Conservation (phyloP, 2,888 invertebrate genomes). For the Heliconius erato region DNA sequence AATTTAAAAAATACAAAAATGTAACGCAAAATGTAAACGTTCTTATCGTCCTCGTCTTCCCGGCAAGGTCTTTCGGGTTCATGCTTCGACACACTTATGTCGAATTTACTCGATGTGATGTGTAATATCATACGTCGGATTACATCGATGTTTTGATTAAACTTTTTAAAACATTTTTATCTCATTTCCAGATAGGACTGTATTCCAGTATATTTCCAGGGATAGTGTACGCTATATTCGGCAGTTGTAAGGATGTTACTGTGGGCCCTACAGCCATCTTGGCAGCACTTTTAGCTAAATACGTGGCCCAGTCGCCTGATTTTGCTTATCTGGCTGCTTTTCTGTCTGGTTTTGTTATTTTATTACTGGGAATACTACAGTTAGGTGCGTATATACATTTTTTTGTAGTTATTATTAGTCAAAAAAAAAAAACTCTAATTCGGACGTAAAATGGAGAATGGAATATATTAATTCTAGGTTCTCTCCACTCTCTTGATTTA, state of each 20-base stretch:
- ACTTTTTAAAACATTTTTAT: background rate
- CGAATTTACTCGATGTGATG: too few relatives aligned
- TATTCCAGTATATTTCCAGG: conserved; percentile 98
- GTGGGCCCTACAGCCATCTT: conserved; percentile 96
- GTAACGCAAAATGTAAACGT: too few relatives aligned
- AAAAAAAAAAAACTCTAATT: background rate
- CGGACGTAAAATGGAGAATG: background rate
- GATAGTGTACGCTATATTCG: conserved; percentile 94
- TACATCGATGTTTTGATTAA: too few relatives aligned
- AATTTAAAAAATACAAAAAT: too few relatives aligned
- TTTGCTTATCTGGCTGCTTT: conserved; percentile 91
- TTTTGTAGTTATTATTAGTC: background rate
- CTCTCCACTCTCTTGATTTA: background rate
- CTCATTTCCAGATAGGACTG: conserved; percentile 90
- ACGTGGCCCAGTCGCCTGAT: conserved; percentile 88
- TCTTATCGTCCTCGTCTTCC: too few relatives aligned
- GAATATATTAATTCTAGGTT: too few relatives aligned
- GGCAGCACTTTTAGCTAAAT: conserved; percentile 91
- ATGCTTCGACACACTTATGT: too few relatives aligned
- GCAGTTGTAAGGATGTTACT: conserved; percentile 92
- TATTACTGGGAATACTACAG: conserved; percentile 90
- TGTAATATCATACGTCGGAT: too few relatives aligned
- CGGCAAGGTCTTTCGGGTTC: too few relatives aligned
- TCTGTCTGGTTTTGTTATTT: conserved; percentile 90
- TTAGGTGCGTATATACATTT: conserved; percentile 73